Base-by-base conservation (phyloP, 64 coral and sea anemone species). In the Actinia equina region DNA sequence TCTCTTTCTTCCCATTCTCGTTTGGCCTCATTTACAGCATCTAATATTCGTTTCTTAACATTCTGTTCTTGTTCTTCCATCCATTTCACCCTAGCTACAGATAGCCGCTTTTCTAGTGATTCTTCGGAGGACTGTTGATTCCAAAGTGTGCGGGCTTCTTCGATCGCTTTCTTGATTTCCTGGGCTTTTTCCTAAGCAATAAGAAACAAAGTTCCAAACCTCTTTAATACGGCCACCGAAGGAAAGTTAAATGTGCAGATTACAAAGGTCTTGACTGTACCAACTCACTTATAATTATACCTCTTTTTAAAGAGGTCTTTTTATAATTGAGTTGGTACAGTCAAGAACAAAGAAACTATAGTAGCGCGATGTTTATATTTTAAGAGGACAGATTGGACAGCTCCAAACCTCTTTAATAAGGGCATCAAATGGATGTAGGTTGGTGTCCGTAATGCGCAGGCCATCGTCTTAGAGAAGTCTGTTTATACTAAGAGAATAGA, bases 1-100 rank as follows among this genome's bases (percentile, higher is more conserved):
- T 95, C 84, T 67, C 92, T 88, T 20, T 84, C 86, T n/a, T 90
- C 74, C 93, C 93, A 95, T 43, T 77, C 77, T 52, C 54, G 52
- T 77, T 85, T 92, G 10, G 88, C 93, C 56, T 92, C 88, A 20
- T 88, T 74, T 19, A 95, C 85, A 19, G 87, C 82, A 59, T 77
- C 80, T 30, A 78, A 76, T 58, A 94, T 79, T 49, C 84, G 83
- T 49, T 61, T 80, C 44, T 92, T 92, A 63, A 94, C 85, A 0
- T 92, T 86, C 46, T 91, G 86, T 62, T 93, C 89, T 17, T 87
- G 61, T 16, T 92, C 77, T 52, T 64, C 71, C 11, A 82, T 65
- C 87, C 87, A 92, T 22, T 93, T 81, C 71, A 37, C 54, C 27
- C 26, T 87, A 1, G 88, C 80, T 14, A 52, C 30, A 84, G 83